Evolutionary conservation across 2,888 invertebrate genomes (phyloP).

Genomic region (Cephonodes hylas): DNA sequence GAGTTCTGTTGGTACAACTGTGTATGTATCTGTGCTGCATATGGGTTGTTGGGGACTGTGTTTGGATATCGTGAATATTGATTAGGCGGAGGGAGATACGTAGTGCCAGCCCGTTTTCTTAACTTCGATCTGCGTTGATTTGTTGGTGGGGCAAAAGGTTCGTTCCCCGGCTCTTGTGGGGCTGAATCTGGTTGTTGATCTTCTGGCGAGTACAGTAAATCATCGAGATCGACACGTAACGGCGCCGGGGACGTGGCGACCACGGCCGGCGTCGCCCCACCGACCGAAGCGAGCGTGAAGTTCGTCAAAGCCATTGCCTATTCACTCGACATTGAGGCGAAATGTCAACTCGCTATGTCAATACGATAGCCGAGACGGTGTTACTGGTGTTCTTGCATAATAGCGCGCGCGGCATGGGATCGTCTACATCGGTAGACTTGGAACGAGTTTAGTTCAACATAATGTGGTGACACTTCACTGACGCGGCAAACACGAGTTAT

Average conservation of each 20-base stretch:
- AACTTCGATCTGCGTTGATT: slow-evolving; percentile 62
- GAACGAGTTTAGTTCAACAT: neutral
- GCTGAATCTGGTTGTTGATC: slow-evolving; percentile 53
- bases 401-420: slow-evolving; percentile 47
- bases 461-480: slow-evolving; percentile 50
- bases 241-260: slow-evolving; percentile 56
- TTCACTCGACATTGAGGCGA: slow-evolving; percentile 61
- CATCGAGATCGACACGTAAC: slow-evolving; percentile 60
- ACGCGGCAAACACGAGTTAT: slow-evolving; percentile 33
- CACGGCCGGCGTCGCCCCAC: slow-evolving; percentile 59
- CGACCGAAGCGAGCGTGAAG: slow-evolving; percentile 62
- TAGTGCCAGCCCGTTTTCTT: slow-evolving; percentile 70
- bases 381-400: slow-evolving; percentile 62
- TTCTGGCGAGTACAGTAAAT: slow-evolving; percentile 70
- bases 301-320: slow-evolving; percentile 74
- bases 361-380: slow-evolving; percentile 41
- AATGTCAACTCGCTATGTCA: slow-evolving; percentile 62
- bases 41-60: slow-evolving; percentile 64
- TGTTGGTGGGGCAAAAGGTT: slow-evolving; percentile 58
- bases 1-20: slow-evolving; percentile 69
- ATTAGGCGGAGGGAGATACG: slow-evolving; percentile 70
- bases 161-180: slow-evolving; percentile 35
- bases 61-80: slow-evolving; percentile 69
- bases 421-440: slow-evolving; percentile 53
- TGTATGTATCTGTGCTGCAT: slow-evolving; percentile 57